Evolutionary conservation across 2,888 invertebrate species (phyloP).

Genomic region (Crepidodera aurea): DNA sequence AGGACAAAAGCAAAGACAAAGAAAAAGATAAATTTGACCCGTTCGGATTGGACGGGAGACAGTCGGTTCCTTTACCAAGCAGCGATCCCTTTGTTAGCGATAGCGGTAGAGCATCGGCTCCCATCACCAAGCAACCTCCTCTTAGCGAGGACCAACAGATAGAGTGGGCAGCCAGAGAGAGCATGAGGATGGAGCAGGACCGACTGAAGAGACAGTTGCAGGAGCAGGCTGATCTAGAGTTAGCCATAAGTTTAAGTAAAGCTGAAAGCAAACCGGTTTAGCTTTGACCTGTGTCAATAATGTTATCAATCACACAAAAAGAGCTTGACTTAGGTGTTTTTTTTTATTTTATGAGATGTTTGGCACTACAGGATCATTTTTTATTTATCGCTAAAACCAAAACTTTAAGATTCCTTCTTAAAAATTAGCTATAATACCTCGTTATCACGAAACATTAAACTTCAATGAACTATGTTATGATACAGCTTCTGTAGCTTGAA

Average conservation of each 20-base stretch:
- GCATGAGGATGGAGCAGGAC: slow-evolving; percentile 69
- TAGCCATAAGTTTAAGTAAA: slow-evolving; percentile 75
- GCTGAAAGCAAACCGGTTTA: slow-evolving; percentile 54
- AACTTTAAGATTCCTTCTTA: too few relatives aligned
- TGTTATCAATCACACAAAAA: slow-evolving; percentile 30
- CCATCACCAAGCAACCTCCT: slow-evolving; percentile 47
- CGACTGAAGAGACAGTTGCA: slow-evolving; percentile 65
- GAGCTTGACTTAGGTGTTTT: slow-evolving; percentile 31
- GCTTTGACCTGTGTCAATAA: slow-evolving; percentile 32
- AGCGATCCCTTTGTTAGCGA: slow-evolving; percentile 49
- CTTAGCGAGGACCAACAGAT: slow-evolving; percentile 74
- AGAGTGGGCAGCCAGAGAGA: slow-evolving; percentile 78
- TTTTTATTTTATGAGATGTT: slow-evolving; percentile 18
- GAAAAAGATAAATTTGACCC: slow-evolving; percentile 62
- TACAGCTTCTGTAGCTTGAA: too few relatives aligned
- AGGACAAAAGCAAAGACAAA: slow-evolving; percentile 25
- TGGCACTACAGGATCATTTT: slow-evolving; percentile 14
- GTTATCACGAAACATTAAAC: too few relatives aligned
- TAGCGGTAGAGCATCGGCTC: slow-evolving; percentile 56
- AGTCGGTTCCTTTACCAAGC: slow-evolving; percentile 55
- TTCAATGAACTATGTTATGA: too few relatives aligned
- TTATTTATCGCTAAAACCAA: too few relatives aligned
- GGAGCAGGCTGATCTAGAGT: slow-evolving; percentile 77
- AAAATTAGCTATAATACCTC: too few relatives aligned
- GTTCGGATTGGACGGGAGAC: slow-evolving; percentile 63